A percentile compares a stretch with the other conserved stretches of the same genome.
These are phyloP conservation scores for Rhingia campestris DNA, from an alignment of 2,888 invertebrate genomes.

Conservation along the genomic window DNA sequence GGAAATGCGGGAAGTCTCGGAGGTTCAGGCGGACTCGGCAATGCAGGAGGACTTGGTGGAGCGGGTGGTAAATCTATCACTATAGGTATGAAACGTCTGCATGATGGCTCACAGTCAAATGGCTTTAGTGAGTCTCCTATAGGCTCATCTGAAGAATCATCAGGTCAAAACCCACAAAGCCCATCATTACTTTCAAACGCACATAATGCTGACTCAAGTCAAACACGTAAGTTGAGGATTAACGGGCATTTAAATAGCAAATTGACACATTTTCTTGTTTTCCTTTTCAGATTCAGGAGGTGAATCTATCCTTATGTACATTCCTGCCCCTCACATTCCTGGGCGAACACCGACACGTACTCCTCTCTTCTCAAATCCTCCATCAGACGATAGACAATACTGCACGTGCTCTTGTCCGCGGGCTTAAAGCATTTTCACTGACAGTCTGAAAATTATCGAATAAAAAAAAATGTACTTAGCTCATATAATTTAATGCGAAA, in stretches of 20 bases:
- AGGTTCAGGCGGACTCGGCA: not conserved
- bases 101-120: not conserved
- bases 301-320: not conserved
- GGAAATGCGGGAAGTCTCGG: not conserved
- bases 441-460: too few species aligned
- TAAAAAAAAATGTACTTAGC: too few species aligned
- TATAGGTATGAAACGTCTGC: not conserved
- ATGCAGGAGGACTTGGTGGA: not conserved
- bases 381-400: not conserved
- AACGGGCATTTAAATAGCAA: not conserved
- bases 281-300: constrained; percentile 3
- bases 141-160: not conserved
- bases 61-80: not conserved
- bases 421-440: not conserved
- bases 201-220: not conserved
- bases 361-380: not conserved
- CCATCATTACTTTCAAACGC: not conserved
- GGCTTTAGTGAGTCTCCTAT: not conserved
- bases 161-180: not conserved
- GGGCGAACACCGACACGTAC: not conserved
- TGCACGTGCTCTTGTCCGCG: constrained; percentile 24
- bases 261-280: not conserved
- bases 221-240: not conserved
- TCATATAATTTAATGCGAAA: too few species aligned
- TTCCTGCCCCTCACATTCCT: constrained; percentile 10